Base-by-base conservation (phyloP, 2,888 invertebrate genomes). In the Cataglyphis cursor region DNA sequence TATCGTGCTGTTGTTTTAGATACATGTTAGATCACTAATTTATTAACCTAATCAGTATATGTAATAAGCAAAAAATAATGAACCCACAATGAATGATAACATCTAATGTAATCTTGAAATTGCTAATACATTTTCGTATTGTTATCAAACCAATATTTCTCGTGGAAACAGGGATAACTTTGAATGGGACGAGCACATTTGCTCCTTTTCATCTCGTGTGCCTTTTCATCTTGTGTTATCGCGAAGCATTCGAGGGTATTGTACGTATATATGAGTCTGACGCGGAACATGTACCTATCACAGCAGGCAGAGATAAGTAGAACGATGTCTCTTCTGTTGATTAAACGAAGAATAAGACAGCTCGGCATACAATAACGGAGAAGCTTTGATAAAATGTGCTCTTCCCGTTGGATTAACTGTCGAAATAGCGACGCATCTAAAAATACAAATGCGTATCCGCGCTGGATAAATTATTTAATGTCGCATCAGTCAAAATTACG, bases 301-400 rank as follows among this genome's bases (percentile, higher is more conserved):
- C n/a, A 64, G 44, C 51, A 38, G 15, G 4, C 28, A 68, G 10
- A 76, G 76, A 76, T 68, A 68, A 76, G 28, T 76, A 57, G 54
- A 76, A 57, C 68, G 28, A 57, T 38, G 41, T 68, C 68, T 68
- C 68, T 54, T 48, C n/a, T 76, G 68, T 68, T 76, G 68, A 76
- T 76, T 76, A 76, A 76, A 68, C 28, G 54, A 76, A 76, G 41
- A 54, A 54, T 28, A 66, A 66, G 68, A 41, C 6, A 12, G 1
- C 12, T 0, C n/a, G 15, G 8, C 3, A 10, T n/a, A 57, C 54
- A 68, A 41, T 28, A 15, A n/a, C 41, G 15, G 76, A 38, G 51
- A n/a, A 10, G 12, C 68, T 38, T 28, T 66, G 76, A 68, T 54
- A 68, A 68, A 57, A 68, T 76, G 76, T 1, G 41, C 54, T 57